phyloP scores from a whole-genome alignment of 2,797 vertebrate species.

The Aldrovandia affinis region DNA sequence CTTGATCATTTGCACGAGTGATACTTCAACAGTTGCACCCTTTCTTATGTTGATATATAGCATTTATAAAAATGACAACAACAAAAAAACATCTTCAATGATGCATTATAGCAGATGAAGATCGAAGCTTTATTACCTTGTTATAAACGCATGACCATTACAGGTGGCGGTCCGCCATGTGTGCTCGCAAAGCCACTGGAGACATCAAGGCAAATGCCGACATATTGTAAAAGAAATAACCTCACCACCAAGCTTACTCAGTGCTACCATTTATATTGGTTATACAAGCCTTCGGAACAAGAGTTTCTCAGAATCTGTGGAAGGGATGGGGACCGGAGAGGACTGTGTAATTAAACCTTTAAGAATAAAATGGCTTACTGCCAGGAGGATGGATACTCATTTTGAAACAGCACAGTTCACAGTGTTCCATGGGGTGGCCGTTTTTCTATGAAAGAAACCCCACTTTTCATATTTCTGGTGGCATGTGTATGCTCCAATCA shows the following conservation, averaged over 20 bases:
- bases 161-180: constrained; percentile 94
- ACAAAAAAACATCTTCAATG: not conserved
- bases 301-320: not conserved
- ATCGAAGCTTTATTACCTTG: constrained; percentile 78
- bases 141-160: constrained; percentile 97
- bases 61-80: constrained; percentile 1
- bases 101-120: not conserved
- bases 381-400: constrained; percentile 4
- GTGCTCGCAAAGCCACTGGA: constrained; percentile 85
- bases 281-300: not conserved
- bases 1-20: not conserved
- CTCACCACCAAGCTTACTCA: constrained; percentile 10
- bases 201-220: constrained; percentile 97
- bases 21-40: not conserved
- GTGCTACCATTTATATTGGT: not conserved
- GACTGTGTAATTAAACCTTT: not conserved
- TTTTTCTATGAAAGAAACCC: constrained; percentile 44
- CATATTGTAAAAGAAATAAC: constrained; percentile 45
- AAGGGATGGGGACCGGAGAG: not conserved
- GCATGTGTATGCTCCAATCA: constrained; percentile 67
- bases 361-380: constrained; percentile 6
- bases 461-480: constrained; percentile 54
- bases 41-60: not conserved
- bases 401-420: constrained; percentile 20
- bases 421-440: not conserved